phyloP scores from a whole-genome alignment of 2,888 invertebrate species.

The Troides oblongomaculatus region DNA sequence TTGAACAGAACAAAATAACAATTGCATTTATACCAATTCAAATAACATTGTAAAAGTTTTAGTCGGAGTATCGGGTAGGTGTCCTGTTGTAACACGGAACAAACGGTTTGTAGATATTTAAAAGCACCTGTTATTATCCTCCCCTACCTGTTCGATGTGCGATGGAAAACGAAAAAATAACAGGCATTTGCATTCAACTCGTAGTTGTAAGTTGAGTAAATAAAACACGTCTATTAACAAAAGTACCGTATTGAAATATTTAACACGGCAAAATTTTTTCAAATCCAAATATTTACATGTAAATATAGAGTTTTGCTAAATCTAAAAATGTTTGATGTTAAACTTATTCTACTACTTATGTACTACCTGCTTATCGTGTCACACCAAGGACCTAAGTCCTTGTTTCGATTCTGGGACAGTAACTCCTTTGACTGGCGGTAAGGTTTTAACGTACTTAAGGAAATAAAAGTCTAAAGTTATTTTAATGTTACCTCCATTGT shows the following conservation, averaged over 20 bases:
- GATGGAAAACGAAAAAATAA: conserved; percentile 1
- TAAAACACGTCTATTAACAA: background rate
- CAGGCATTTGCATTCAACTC: background rate
- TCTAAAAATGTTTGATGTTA: no score
- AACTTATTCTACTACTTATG: no score
- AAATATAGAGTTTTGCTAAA: no score
- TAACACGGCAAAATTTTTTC: no score
- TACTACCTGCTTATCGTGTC: no score
- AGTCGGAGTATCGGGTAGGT: background rate
- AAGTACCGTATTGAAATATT: background rate
- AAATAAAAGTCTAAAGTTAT: no score
- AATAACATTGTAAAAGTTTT: conserved; percentile 10
- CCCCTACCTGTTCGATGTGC: background rate
- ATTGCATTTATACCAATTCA: conserved; percentile 8
- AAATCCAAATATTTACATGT: no score
- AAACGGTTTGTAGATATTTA: conserved; percentile 12
- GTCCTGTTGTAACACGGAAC: background rate
- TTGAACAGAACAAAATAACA: conserved; percentile 3
- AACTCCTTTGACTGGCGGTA: no score
- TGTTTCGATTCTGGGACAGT: no score
- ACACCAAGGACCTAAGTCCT: no score
- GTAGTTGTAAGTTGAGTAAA: background rate
- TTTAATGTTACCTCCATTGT: no score
- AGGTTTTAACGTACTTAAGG: no score
- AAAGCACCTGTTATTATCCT: conserved; percentile 10